Evolutionary conservation across 2,797 vertebrate species (phyloP).

Genomic region (Ispidina picta): DNA sequence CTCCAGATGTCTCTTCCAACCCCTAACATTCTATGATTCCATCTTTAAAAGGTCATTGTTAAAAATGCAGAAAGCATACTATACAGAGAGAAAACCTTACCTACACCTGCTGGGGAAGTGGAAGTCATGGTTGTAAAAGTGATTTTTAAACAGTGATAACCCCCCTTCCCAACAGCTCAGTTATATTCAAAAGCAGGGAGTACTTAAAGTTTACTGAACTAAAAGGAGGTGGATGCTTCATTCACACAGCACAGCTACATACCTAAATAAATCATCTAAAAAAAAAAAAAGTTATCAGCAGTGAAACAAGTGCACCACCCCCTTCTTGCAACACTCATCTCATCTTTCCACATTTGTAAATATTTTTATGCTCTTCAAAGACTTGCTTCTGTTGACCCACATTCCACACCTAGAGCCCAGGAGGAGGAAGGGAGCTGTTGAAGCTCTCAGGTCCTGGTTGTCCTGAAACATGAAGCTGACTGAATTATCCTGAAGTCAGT

Average conservation of each 20-base stretch:
- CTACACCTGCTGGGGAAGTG: background rate
- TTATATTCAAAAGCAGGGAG: background rate
- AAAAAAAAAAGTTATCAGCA: background rate
- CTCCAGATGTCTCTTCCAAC: too few species aligned
- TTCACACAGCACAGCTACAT: background rate
- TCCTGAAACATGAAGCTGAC: background rate
- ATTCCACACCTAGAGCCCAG: background rate
- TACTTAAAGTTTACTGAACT: background rate
- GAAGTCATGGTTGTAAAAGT: background rate
- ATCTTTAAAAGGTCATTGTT: background rate
- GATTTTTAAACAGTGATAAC: background rate
- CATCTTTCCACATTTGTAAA: background rate
- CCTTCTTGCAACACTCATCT: background rate
- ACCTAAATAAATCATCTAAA: background rate
- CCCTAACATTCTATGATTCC: too few species aligned
- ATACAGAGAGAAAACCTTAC: background rate
- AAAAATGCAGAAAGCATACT: background rate
- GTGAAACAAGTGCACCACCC: background rate
- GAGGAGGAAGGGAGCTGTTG: fast-evolving
- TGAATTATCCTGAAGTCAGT: background rate
- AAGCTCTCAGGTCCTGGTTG: background rate
- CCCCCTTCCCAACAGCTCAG: background rate
- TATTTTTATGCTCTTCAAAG: slow-evolving; percentile 12
- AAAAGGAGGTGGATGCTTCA: background rate
- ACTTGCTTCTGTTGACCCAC: background rate